Evolutionary conservation across 2,888 invertebrate genomes (phyloP).

Genomic region (Altica lythri): DNA sequence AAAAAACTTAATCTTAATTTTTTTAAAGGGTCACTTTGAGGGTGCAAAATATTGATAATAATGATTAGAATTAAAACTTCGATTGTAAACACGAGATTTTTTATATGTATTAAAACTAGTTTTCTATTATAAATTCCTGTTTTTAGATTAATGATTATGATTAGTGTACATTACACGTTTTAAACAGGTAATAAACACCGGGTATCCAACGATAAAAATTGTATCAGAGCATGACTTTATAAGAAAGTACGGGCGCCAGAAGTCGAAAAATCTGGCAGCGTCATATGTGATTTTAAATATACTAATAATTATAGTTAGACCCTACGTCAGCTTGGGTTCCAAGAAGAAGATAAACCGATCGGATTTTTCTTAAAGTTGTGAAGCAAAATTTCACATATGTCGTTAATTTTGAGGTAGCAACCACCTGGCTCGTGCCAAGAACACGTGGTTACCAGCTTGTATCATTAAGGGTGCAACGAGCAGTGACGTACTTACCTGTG

Average conservation of each 20-base stretch:
- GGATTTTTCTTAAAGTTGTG: conserved; percentile 37
- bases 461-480: conserved; percentile 38
- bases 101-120: background rate
- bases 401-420: conserved; percentile 50
- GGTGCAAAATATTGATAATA: too few species aligned
- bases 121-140: background rate
- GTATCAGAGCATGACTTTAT: background rate
- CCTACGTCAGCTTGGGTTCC: conserved; percentile 37
- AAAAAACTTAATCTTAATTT: too few species aligned
- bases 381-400: conserved; percentile 54
- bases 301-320: conserved; percentile 36
- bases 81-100: too few species aligned
- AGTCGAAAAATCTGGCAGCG: conserved; percentile 35
- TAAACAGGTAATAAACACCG: background rate
- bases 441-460: conserved; percentile 53
- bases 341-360: conserved; percentile 33
- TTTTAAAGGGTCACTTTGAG: too few species aligned
- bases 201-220: background rate
- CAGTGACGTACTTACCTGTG: conserved; percentile 29
- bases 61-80: too few species aligned
- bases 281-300: conserved; percentile 41
- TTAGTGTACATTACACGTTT: too few species aligned
- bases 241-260: conserved; percentile 7
- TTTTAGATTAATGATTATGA: background rate
- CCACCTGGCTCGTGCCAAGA: conserved; percentile 55